Base-by-base conservation (phyloP, 2,113 vertebrate genomes). In the Pedionomus torquatus region DNA sequence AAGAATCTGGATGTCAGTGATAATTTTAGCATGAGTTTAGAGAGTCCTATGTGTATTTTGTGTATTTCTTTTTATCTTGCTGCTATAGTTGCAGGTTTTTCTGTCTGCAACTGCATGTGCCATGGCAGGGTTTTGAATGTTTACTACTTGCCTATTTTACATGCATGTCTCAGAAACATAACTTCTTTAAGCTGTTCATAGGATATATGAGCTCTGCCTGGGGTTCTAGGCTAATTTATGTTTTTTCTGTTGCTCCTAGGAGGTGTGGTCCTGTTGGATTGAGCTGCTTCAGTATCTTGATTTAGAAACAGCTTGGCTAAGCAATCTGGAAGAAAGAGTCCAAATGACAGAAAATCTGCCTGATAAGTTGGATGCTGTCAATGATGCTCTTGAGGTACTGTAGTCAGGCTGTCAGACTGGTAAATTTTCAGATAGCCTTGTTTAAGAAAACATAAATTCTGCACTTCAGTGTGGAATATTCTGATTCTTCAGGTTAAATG, bases 241-340 rank as follows among this genome's bases (percentile, higher is more conserved):
- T n/a, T 65, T 89, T 91, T 58, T 15, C 11, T 74, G 10, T 54
- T 83, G 26, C 24, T 80, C 11, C 3, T 82, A 99, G 99, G 99
- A 99, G 97, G 99, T 99, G 17, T 99, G 99, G 99, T 99, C 99
- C 18, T 99, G 99, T 82, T 99, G 99, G 99, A 99, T 99, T 83
- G 99, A 99, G 94, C 95, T 99, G 72, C 98, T 99, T 66, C 99
- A 99, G 81, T 99, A 99, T 95, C 94, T 99, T 97, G 99, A 99
- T 63, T 96, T 99, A 90, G 99, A 99, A 98, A 99, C 98, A 64
- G 90, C 72, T 76, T 99, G 99, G 99, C 96, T 99, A 44, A 98
- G 97, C 95, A 98, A 97, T 35, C 95, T 99, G 97, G 99, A 99
- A 88, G 99, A 99, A 96, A 99, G 97, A 19, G 93, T 99, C 24